Conservation (phyloP, 2,797 vertebrate species). For the Sebastes oblongus region DNA sequence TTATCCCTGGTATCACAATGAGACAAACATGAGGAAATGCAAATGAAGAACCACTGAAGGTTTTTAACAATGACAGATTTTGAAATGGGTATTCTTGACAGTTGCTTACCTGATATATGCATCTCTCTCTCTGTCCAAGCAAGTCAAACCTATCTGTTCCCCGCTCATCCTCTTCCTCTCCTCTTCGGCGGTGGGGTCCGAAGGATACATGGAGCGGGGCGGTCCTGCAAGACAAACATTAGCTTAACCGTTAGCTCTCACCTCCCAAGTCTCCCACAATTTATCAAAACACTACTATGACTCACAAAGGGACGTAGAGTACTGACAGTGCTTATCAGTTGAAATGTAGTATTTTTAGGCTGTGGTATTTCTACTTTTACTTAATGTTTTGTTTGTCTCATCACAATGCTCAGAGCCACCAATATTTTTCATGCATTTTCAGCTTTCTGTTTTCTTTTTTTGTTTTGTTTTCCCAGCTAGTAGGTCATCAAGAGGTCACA, state of each 20-base stretch:
- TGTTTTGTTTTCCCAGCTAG: conserved; percentile 28
- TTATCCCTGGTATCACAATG: conserved; percentile 84
- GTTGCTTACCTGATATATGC: conserved; percentile 87
- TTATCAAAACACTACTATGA: too few species aligned
- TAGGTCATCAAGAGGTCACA: conserved; percentile 30
- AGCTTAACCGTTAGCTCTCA: too few species aligned
- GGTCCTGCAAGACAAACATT: conserved; percentile 58
- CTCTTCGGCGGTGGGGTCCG: conserved; percentile 88
- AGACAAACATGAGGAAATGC: conserved; percentile 22
- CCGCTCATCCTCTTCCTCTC: conserved; percentile 89
- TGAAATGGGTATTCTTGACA: neutral
- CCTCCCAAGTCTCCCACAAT: too few species aligned
- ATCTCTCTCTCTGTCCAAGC: conserved; percentile 87
- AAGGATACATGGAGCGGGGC: conserved; percentile 83
- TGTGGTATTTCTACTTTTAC: too few species aligned
- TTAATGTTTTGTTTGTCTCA: neutral
- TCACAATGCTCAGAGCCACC: neutral
- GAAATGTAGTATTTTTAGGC: too few species aligned
- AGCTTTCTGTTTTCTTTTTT: conserved; percentile 7
- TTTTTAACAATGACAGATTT: neutral
- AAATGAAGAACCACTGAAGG: neutral
- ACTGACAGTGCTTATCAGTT: too few species aligned
- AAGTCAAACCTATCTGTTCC: conserved; percentile 89
- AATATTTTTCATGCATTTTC: conserved; percentile 8
- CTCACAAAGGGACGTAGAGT: too few species aligned